phyloP scores from a whole-genome alignment of 1,140 invertebrate genomes.

The Orchestia grillus region DNA sequence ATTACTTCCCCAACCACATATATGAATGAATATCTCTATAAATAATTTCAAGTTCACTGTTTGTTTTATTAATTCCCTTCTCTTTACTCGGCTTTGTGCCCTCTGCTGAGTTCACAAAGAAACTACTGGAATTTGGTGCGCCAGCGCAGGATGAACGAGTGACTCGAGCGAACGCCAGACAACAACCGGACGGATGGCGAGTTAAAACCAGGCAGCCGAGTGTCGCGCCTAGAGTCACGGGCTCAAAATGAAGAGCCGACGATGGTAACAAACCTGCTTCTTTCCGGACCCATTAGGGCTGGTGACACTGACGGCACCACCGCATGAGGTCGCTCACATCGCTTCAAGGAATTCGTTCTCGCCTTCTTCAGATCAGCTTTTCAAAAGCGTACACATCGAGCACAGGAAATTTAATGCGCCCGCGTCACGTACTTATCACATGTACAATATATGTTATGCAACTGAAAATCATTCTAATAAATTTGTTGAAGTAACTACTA shows the following conservation, averaged over 20 bases:
- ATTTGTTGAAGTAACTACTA: too few species aligned
- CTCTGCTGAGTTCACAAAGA: not conserved
- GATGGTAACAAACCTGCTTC: constrained; percentile 40
- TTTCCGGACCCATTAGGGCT: constrained; percentile 29
- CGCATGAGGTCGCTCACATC: not conserved
- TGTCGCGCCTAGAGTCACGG: not conserved
- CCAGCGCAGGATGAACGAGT: not conserved
- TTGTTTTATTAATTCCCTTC: not conserved
- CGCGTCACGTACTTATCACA: not conserved
- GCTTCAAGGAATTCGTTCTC: not conserved
- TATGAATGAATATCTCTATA: not conserved
- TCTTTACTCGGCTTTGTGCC: not conserved
- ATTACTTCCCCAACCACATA: not conserved
- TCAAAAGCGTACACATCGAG: not conserved
- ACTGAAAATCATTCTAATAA: not conserved
- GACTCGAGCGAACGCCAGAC: not conserved
- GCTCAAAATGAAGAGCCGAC: not conserved
- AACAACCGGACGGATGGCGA: not conserved
- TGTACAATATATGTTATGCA: not conserved
- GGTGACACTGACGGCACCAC: not conserved
- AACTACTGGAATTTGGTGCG: not conserved
- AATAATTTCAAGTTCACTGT: not conserved
- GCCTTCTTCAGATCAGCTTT: not conserved
- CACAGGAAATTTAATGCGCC: not conserved
- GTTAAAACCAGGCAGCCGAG: not conserved